Conservation (phyloP, 2,888 invertebrate species). For the Tanytarsus gracilentus region DNA sequence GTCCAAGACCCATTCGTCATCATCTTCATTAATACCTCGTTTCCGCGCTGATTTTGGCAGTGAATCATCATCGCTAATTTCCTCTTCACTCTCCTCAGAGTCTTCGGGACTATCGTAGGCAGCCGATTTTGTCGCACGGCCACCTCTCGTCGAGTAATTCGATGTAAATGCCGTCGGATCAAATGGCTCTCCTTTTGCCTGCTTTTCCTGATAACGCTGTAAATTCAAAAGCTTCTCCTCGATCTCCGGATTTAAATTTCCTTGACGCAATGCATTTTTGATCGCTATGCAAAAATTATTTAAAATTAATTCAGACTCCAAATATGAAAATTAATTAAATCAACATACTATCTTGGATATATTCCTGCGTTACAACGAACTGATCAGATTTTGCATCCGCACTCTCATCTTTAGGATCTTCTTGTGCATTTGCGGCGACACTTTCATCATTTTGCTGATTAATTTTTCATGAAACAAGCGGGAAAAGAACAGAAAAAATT, state of each 20-base stretch:
- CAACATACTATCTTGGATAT: slow-evolving; percentile 87
- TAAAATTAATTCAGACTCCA: slow-evolving; percentile 24
- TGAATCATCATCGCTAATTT: neutral
- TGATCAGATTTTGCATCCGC: slow-evolving; percentile 27
- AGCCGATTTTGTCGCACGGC: slow-evolving; percentile 36
- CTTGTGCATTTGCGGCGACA: slow-evolving; percentile 21
- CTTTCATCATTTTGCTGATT: slow-evolving; percentile 23
- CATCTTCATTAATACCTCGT: slow-evolving; percentile 35
- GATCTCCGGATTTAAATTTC: slow-evolving; percentile 84
- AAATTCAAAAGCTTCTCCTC: slow-evolving; percentile 83
- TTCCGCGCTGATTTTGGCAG: neutral
- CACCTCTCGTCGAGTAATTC: slow-evolving; percentile 36
- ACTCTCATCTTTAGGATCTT: neutral
- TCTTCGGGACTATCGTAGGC: slow-evolving; percentile 33
- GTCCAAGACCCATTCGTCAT: slow-evolving; percentile 45
- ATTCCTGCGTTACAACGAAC: slow-evolving; percentile 83
- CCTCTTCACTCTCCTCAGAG: slow-evolving; percentile 7
- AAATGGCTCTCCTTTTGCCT: slow-evolving; percentile 54
- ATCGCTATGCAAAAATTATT: slow-evolving; percentile 56
- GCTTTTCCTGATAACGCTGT: slow-evolving; percentile 74
- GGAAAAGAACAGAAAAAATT: neutral
- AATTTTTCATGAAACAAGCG: too few species aligned
- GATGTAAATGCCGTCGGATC: slow-evolving; percentile 10
- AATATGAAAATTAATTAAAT: slow-evolving; percentile 30
- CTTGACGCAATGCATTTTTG: slow-evolving; percentile 83